A percentile compares a stretch with the other conserved stretches of the same genome.
phyloP scores from a whole-genome alignment of 2,888 invertebrate genomes.

The Strigamia maritima region DNA sequence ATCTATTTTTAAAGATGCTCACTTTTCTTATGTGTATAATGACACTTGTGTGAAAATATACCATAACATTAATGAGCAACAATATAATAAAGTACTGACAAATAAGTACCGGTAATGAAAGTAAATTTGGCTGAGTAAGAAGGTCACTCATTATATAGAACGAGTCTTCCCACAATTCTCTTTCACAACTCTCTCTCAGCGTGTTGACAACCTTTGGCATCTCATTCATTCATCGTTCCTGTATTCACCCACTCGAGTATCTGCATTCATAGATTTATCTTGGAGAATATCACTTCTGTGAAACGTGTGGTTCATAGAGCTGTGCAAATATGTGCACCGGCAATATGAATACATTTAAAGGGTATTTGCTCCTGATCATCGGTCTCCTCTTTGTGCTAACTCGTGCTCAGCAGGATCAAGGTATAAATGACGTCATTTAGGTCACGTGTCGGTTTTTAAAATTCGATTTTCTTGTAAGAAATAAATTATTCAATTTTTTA shows the following conservation, averaged over 20 bases:
- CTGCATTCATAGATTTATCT: neutral
- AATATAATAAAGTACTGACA: neutral
- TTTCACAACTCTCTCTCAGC: neutral
- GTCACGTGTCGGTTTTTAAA: neutral
- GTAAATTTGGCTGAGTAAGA: neutral
- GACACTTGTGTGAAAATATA: no score
- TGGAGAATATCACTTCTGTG: neutral
- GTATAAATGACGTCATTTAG: neutral
- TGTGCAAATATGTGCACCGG: neutral
- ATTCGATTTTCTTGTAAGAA: no score
- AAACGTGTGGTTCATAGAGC: neutral
- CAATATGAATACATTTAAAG: neutral
- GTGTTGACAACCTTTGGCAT: neutral
- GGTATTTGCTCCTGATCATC: neutral
- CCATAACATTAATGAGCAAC: neutral
- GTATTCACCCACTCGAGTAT: no score
- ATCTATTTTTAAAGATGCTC: no score
- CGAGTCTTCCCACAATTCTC: conserved; percentile 4
- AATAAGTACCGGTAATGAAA: neutral
- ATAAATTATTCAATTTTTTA: no score
- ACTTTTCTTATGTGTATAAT: no score
- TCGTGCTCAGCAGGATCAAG: neutral
- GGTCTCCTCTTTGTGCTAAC: neutral
- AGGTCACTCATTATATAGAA: neutral
- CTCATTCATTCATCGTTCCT: neutral